Evolutionary conservation across 2,888 invertebrate genomes (phyloP).

Genomic region (Urechis unicinctus): DNA sequence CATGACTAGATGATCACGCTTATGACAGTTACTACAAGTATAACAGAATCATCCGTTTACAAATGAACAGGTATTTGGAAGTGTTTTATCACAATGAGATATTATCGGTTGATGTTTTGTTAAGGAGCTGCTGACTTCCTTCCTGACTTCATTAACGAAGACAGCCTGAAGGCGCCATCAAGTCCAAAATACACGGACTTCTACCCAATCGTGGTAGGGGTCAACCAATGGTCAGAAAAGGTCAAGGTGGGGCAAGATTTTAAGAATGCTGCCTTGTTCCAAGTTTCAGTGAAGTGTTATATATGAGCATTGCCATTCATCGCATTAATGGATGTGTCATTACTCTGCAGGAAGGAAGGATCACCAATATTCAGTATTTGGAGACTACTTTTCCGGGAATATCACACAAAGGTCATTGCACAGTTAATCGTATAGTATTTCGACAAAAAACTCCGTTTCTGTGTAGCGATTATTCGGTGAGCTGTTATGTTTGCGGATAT

Average conservation of each 20-base stretch:
- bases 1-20: too few species aligned
- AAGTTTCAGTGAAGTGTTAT: too few species aligned
- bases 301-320: too few species aligned
- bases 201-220: constrained; percentile 9
- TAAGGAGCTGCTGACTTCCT: constrained; percentile 18
- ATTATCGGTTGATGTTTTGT: not conserved
- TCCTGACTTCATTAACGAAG: constrained; percentile 3
- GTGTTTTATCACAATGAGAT: too few species aligned
- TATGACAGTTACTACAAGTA: too few species aligned
- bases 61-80: too few species aligned
- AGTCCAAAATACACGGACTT: constrained; percentile 9
- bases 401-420: constrained; percentile 8
- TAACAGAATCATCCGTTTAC: too few species aligned
- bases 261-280: too few species aligned
- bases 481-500: constrained; percentile 1
- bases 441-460: not conserved
- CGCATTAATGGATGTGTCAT: too few species aligned
- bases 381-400: constrained; percentile 10
- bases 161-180: not conserved
- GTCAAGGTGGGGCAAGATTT: constrained; percentile 13
- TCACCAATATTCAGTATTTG: constrained; percentile 15
- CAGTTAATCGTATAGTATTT: not conserved
- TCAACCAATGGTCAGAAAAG: constrained; percentile 16
- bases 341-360: constrained; percentile 14
- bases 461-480: not conserved